These are phyloP conservation scores for Ailuropoda melanoleuca DNA, from an alignment of 2,113 vertebrate species.

Conservation along the genomic window DNA sequence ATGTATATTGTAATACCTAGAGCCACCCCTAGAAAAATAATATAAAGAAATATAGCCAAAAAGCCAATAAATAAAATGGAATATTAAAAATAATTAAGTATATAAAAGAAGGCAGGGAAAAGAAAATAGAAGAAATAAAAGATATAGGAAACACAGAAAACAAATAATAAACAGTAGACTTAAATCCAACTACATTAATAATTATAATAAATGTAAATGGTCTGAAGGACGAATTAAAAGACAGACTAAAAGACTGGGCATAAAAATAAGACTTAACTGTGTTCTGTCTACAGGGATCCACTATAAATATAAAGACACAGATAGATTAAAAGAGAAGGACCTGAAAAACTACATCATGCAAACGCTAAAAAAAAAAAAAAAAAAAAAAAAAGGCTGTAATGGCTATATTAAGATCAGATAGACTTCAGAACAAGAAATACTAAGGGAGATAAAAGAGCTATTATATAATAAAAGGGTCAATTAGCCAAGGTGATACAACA, in stretches of 20 bases:
- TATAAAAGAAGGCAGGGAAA: background rate
- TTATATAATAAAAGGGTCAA: background rate
- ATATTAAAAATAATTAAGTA: background rate
- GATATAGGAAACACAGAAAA: background rate
- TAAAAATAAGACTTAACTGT: background rate
- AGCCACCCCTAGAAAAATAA: background rate
- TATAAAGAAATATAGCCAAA: background rate
- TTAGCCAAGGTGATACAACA: background rate
- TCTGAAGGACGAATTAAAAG: background rate
- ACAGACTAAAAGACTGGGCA: background rate
- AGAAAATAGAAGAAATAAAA: background rate
- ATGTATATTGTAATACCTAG: background rate
- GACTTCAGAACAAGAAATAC: background rate
- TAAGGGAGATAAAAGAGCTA: background rate
- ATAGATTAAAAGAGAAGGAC: background rate
- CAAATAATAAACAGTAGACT: background rate
- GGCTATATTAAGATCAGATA: background rate
- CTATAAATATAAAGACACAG: background rate
- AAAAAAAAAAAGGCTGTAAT: background rate
- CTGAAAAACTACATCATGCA: background rate
- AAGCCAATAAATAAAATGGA: background rate
- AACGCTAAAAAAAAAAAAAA: background rate
- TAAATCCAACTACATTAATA: background rate
- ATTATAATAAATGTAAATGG: background rate
- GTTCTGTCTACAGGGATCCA: background rate